Conservation (phyloP, 92 coral and sea anemone genomes). For the Desmophyllum pertusum region DNA sequence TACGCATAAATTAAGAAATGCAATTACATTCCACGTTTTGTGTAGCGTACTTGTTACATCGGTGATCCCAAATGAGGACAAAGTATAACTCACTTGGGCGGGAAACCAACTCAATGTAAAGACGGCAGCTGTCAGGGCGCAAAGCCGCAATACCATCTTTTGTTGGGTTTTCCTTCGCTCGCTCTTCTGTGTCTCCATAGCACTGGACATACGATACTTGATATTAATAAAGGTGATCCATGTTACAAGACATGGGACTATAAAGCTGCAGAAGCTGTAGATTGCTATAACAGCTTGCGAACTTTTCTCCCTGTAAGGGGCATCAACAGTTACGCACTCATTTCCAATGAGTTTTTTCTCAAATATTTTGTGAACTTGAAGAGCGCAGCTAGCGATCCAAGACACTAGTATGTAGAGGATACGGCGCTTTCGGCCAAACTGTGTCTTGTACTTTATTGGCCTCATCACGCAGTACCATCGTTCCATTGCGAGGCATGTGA, state of each 20-base stretch:
- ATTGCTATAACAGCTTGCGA: conserved; percentile 26
- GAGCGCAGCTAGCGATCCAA: conserved; percentile 25
- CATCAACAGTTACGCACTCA: conserved; percentile 8
- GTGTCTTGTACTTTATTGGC: conserved; percentile 16
- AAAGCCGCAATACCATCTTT: conserved; percentile 12
- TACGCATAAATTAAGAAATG: conserved; percentile 31
- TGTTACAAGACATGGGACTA: conserved; percentile 27
- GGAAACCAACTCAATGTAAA: conserved; percentile 30
- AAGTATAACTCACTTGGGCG: conserved; percentile 40
- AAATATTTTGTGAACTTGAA: conserved; percentile 30
- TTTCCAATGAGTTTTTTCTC: conserved; percentile 1
- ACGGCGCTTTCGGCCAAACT: conserved; percentile 20
- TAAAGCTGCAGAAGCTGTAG: conserved; percentile 17
- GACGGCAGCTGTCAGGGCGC: conserved; percentile 37
- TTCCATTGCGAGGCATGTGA: conserved; percentile 38
- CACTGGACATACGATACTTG: neutral
- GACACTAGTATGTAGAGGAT: conserved; percentile 4
- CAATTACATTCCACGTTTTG: conserved; percentile 19
- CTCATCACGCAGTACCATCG: conserved; percentile 40
- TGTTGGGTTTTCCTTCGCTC: conserved; percentile 5
- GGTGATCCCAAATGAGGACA: conserved; percentile 31
- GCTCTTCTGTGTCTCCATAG: neutral
- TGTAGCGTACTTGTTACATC: conserved; percentile 12
- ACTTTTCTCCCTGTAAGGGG: conserved; percentile 14
- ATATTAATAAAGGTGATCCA: conserved; percentile 32